Conservation (phyloP, 1,140 invertebrate species). For the Chlorops oryzae region DNA sequence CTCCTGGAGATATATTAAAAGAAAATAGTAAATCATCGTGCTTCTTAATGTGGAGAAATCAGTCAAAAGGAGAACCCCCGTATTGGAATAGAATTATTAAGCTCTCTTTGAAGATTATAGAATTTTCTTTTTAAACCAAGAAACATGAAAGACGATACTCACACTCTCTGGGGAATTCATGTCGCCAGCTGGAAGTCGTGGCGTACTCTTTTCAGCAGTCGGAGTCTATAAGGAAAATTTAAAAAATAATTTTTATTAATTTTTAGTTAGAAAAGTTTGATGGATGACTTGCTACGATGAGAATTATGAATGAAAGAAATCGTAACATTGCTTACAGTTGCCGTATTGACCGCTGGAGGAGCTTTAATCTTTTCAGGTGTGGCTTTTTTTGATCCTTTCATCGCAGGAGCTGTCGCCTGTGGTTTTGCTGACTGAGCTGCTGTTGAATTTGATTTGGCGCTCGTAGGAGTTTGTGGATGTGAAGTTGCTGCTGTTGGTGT, state of each 20-base stretch:
- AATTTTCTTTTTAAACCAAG: too few species aligned
- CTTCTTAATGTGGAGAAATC: not conserved
- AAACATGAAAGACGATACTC: too few species aligned
- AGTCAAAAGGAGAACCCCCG: too few species aligned
- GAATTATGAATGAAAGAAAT: too few species aligned
- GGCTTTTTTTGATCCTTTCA: not conserved
- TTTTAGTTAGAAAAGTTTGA: not conserved
- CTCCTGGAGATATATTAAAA: not conserved
- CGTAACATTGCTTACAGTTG: not conserved
- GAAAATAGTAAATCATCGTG: not conserved
- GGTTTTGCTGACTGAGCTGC: not conserved
- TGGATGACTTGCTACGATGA: not conserved
- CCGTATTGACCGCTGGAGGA: not conserved
- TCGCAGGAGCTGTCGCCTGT: not conserved
- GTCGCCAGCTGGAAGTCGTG: too few species aligned
- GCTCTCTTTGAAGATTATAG: too few species aligned
- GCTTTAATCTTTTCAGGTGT: too few species aligned
- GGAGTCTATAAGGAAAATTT: too few species aligned
- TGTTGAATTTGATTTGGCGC: too few species aligned
- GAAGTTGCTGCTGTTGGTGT: not conserved
- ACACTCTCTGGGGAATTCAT: too few species aligned
- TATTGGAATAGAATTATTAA: too few species aligned
- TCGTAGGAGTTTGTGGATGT: not conserved
- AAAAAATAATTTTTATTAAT: slow-evolving; percentile 2
- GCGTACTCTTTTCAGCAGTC: too few species aligned